Percentiles rank a stretch among this genome's conserved stretches.
Evolutionary conservation across 1,140 invertebrate species (phyloP).

Genomic region (Palaemon carinicauda): DNA sequence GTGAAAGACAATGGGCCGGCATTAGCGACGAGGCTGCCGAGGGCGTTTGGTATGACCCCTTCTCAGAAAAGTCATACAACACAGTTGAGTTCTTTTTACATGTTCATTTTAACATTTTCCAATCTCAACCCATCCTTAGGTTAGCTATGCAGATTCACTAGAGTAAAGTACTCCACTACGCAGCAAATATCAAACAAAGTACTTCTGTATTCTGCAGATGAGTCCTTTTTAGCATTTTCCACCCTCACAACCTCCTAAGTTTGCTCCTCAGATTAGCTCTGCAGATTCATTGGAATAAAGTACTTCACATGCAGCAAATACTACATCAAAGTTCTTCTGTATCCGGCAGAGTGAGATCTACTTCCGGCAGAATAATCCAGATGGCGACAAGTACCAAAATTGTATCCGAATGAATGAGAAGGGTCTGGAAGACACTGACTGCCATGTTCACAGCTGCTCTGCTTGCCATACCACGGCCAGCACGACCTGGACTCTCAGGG

Average conservation of each 20-base stretch:
- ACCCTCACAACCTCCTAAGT: no score
- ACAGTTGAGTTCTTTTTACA: neutral
- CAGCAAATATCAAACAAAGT: no score
- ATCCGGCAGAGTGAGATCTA: constrained; percentile 10
- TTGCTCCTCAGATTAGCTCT: no score
- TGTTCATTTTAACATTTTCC: neutral
- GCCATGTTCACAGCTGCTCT: constrained; percentile 47
- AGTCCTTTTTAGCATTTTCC: no score
- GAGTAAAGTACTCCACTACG: no score
- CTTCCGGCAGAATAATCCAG: constrained; percentile 41
- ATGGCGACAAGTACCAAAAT: constrained; percentile 53
- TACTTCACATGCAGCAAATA: no score
- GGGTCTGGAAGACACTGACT: constrained; percentile 49
- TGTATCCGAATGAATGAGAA: constrained; percentile 34
- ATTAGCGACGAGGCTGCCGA: constrained; percentile 27
- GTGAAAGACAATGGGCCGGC: constrained; percentile 44
- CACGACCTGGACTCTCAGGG: constrained; percentile 53
- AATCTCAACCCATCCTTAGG: no score
- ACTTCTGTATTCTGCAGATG: no score
- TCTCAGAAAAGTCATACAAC: neutral
- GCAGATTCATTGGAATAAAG: neutral
- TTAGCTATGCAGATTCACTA: no score
- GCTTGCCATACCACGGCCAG: constrained; percentile 35
- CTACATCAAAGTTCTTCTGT: no score
- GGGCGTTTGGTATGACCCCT: constrained; percentile 26